Evolutionary conservation across 2,888 invertebrate species (phyloP), one percentile per base, ranked within the genome.

Genomic region (Lasiommata megera): DNA sequence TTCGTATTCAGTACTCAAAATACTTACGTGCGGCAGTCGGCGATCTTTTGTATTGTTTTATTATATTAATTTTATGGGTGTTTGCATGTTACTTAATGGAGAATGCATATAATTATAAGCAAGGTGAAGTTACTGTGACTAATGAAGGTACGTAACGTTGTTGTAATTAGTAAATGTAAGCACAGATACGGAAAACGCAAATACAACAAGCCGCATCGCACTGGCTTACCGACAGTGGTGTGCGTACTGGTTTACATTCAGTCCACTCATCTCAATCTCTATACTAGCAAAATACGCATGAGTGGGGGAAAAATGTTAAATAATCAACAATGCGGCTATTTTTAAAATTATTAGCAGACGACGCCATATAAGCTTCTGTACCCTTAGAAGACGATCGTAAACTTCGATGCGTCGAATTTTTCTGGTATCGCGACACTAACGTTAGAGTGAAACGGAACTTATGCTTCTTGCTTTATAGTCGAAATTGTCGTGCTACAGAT

Each of bases 161-260:
- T 60, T 63, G 62, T 65, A 65, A 67, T 56, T 68, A 65, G 67
- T 57, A 73, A 68, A 76, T 77, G 76, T 79, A 76, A 78, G 80
- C 79, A 77, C 78, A 78, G 77, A 74, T 66, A 67, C 78, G 76
- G 77, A 80, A 86, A 84, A 89, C 89, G 86, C 89, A 89, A 89
- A 84, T 89, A 89, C 89, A 89, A 89, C 89, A 89, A 89, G 86
- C 82, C 79, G 80, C 79, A 76, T 76, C 77, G 73, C 77, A 73
- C 75, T 72, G 82, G 81, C 77, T 72, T 78, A 68, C 73, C 54
- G 76, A 77, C 38, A 71, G 73, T 71, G 69, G 71, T 77, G 80
- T 82, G 83, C 81, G 73, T 77, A 81, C 88, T 88, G 88, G 74
- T 88, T 88, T 89, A 88, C 88, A 88, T 89, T 86, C 76, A 76